phyloP scores from a whole-genome alignment of 2,113 vertebrate species.

The Aptenodytes patagonicus region DNA sequence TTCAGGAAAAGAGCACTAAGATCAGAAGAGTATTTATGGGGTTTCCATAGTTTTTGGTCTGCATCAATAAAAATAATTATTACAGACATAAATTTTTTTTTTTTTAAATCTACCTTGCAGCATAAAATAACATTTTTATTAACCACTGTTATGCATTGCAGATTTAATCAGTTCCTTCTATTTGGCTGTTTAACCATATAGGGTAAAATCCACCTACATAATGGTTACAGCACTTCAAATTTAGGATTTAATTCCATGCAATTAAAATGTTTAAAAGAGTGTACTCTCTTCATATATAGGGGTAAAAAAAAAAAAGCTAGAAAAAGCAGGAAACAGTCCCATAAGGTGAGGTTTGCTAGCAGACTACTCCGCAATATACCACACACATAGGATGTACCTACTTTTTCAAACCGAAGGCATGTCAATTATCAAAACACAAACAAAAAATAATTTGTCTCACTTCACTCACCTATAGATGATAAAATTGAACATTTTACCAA shows the following conservation, averaged over 20 bases:
- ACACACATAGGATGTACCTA: background rate
- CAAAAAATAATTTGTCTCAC: background rate
- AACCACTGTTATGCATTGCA: background rate
- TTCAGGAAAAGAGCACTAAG: background rate
- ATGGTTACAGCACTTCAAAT: background rate
- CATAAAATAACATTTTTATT: background rate
- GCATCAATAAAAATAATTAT: background rate
- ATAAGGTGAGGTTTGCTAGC: background rate
- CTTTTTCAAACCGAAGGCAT: background rate
- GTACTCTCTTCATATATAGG: background rate
- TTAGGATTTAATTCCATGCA: background rate
- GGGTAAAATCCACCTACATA: background rate
- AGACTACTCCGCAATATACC: background rate
- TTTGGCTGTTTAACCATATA: background rate
- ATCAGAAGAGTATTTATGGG: background rate
- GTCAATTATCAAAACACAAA: background rate
- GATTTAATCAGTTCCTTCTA: background rate
- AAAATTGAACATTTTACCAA: background rate
- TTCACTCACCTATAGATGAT: background rate
- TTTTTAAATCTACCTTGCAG: background rate
- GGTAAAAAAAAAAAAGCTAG: background rate
- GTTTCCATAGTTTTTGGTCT: background rate
- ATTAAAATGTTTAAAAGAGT: background rate
- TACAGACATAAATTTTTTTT: background rate
- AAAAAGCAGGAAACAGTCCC: background rate